A percentile compares a stretch with the other conserved stretches of the same genome.
Evolutionary conservation across 2,113 vertebrate species (phyloP).

Genomic region (Sclerurus mexicanus): DNA sequence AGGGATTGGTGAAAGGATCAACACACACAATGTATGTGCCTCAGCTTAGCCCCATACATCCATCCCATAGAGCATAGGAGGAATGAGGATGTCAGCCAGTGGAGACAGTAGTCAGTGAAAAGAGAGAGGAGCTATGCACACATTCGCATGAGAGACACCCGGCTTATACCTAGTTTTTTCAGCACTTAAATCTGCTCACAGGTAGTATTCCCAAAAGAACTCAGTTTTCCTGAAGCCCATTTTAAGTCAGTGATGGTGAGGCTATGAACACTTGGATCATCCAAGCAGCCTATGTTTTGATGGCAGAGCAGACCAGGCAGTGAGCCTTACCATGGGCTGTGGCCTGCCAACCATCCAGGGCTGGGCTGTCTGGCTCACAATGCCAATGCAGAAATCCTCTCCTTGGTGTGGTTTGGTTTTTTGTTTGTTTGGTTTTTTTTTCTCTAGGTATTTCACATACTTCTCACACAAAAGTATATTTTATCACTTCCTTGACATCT

Average conservation of each 20-base stretch:
- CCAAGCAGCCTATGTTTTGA: fast-evolving
- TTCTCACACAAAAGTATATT: background rate
- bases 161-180: background rate
- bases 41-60: too few species aligned
- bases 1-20: background rate
- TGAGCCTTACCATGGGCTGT: background rate
- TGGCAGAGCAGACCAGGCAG: background rate
- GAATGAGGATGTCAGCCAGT: background rate
- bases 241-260: background rate
- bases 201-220: background rate
- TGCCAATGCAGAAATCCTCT: background rate
- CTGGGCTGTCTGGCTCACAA: background rate
- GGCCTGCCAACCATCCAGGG: background rate
- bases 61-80: background rate
- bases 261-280: background rate
- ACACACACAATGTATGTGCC: background rate
- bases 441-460: background rate
- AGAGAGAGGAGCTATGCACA: background rate
- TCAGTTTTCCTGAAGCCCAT: background rate
- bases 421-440: background rate
- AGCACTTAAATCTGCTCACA: background rate
- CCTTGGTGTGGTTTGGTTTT: background rate
- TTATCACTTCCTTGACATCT: background rate
- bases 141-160: background rate
- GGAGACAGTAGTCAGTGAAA: background rate